A percentile compares a stretch with the other conserved stretches of the same genome.
Conservation (phyloP, 64 coral and sea anemone genomes). For the Montipora cactus region DNA sequence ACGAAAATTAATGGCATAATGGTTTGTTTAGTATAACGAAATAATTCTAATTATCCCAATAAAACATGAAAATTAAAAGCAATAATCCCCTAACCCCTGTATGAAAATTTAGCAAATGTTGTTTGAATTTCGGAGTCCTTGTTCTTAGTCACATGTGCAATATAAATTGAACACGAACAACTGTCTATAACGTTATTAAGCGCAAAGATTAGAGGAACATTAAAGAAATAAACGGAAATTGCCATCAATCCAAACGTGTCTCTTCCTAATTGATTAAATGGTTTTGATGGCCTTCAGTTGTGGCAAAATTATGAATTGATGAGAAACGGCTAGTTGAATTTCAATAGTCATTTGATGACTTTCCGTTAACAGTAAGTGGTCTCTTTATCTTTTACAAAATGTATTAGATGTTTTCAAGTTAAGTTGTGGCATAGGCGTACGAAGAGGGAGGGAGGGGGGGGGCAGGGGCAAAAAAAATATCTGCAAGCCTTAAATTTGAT, state of each 20-base stretch:
- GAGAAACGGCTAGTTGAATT: no score
- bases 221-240: not conserved
- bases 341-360: no score
- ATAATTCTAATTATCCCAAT: constrained; percentile 10
- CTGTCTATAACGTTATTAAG: not conserved
- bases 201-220: not conserved
- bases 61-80: not conserved
- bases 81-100: not conserved
- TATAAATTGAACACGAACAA: not conserved
- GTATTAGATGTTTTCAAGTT: no score
- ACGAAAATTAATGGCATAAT: not conserved
- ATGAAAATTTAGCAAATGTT: not conserved
- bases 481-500: no score
- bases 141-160: not conserved
- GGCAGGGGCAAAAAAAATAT: no score
- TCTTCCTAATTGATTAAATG: not conserved
- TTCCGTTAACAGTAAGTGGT: no score
- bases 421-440: no score
- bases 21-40: not conserved
- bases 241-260: not conserved
- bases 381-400: no score
- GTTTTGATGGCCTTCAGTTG: no score
- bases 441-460: no score
- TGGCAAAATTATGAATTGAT: no score
- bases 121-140: not conserved